Conservation (phyloP, 2,888 invertebrate genomes). For the Periphyllus acericola region DNA sequence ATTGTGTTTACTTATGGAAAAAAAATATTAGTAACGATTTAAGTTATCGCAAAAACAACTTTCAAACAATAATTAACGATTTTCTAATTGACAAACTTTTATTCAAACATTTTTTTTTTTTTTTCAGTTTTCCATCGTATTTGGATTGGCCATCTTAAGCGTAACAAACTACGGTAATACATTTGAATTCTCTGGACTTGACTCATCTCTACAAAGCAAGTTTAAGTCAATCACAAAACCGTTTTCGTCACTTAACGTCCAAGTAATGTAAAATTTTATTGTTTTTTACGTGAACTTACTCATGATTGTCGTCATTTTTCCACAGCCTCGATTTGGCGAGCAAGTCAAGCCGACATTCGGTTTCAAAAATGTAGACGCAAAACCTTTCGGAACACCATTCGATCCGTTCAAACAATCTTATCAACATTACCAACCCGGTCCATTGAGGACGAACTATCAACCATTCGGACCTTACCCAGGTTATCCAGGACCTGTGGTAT, state of each 20-base stretch:
- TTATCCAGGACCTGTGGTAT: constrained; percentile 37
- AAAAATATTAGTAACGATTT: too few species aligned
- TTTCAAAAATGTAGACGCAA: not conserved
- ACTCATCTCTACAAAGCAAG: not conserved
- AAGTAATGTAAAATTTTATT: constrained; percentile 19
- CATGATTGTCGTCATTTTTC: not conserved
- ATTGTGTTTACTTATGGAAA: too few species aligned
- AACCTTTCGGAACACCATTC: constrained; percentile 25
- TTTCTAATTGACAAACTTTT: too few species aligned
- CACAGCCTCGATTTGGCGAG: constrained; percentile 5
- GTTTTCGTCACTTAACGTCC: not conserved
- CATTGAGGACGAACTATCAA: constrained; percentile 1
- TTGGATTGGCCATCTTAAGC: constrained; percentile 30
- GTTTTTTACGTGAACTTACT: not conserved
- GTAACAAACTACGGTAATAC: constrained; percentile 4
- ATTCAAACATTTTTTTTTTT: not conserved
- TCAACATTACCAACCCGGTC: not conserved
- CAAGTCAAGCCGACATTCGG: constrained; percentile 7
- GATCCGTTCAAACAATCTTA: constrained; percentile 5
- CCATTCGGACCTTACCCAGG: constrained; percentile 53
- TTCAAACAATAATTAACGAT: too few species aligned
- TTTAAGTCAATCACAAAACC: not conserved
- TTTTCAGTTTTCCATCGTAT: constrained; percentile 33
- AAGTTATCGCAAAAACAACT: too few species aligned
- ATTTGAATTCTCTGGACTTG: constrained; percentile 27